A percentile compares a stretch with the other conserved stretches of the same genome.
Conservation (phyloP, 2,113 vertebrate species). For the Rutilus rutilus region DNA sequence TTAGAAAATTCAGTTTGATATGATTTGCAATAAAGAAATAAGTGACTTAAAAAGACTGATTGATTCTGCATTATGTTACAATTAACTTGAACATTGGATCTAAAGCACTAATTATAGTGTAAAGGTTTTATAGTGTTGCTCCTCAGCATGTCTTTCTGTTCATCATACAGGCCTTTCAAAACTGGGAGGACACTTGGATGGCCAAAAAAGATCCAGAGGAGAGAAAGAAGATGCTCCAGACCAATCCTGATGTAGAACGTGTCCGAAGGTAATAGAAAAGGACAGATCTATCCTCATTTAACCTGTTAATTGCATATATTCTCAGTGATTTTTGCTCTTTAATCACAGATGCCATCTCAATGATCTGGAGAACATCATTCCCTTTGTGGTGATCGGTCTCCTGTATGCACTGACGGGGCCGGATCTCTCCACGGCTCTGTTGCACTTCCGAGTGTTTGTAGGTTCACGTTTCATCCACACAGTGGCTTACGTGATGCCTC, state of each 20-base stretch:
- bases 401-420: slow-evolving; percentile 85
- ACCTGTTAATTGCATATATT: not conserved
- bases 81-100: not conserved
- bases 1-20: not conserved
- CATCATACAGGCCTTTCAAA: slow-evolving; percentile 76
- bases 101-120: not conserved
- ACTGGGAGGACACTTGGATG: slow-evolving; percentile 75
- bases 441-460: slow-evolving; percentile 87
- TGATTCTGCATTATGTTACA: not conserved
- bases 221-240: slow-evolving; percentile 75
- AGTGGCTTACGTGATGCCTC: slow-evolving; percentile 75
- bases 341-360: slow-evolving; percentile 85
- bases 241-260: slow-evolving; percentile 80
- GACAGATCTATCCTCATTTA: not conserved
- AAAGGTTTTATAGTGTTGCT: not conserved
- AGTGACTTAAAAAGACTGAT: not conserved
- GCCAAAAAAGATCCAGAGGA: slow-evolving; percentile 68
- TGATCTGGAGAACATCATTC: slow-evolving; percentile 92
- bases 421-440: slow-evolving; percentile 76
- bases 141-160: not conserved
- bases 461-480: slow-evolving; percentile 82
- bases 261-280: slow-evolving; percentile 76
- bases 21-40: not conserved
- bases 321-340: not conserved
- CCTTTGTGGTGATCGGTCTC: slow-evolving; percentile 85